Evolutionary conservation across 2,888 invertebrate species (phyloP).

Genomic region (Xestia xanthographa): DNA sequence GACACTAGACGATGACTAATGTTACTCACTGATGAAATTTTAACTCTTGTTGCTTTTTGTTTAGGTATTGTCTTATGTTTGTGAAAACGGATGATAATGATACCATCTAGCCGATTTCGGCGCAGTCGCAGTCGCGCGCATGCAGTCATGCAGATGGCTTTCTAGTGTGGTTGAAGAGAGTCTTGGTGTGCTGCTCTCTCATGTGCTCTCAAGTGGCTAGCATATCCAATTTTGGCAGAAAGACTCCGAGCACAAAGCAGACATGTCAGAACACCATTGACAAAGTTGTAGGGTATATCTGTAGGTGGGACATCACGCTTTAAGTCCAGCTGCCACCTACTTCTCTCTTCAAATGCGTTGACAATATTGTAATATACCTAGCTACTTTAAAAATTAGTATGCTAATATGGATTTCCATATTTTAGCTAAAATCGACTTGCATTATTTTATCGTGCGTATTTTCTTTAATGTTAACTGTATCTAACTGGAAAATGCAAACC

Average conservation of each 20-base stretch:
- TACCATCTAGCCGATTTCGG: not conserved
- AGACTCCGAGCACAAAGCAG: not conserved
- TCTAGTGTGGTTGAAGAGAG: not conserved
- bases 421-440: not conserved
- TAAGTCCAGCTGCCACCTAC: too few relatives aligned
- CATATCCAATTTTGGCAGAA: not conserved
- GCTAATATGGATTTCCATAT: not conserved
- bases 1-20: not conserved
- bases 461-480: not conserved
- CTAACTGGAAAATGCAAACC: not conserved
- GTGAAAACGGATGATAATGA: not conserved
- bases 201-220: not conserved
- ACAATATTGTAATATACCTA: not conserved
- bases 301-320: too few relatives aligned
- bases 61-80: not conserved
- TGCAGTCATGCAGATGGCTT: not conserved
- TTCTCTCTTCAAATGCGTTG: too few relatives aligned
- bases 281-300: too few relatives aligned
- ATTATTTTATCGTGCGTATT: not conserved
- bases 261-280: not conserved
- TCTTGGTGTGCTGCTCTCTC: too few relatives aligned
- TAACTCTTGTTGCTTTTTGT: not conserved
- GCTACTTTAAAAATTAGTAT: not conserved
- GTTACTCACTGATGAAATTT: not conserved
- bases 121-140: too few relatives aligned